Percentiles rank a stretch among this genome's conserved stretches.
These are phyloP conservation scores for Temnothorax longispinosus DNA, from an alignment of 1,140 invertebrate genomes.

Conservation along the genomic window DNA sequence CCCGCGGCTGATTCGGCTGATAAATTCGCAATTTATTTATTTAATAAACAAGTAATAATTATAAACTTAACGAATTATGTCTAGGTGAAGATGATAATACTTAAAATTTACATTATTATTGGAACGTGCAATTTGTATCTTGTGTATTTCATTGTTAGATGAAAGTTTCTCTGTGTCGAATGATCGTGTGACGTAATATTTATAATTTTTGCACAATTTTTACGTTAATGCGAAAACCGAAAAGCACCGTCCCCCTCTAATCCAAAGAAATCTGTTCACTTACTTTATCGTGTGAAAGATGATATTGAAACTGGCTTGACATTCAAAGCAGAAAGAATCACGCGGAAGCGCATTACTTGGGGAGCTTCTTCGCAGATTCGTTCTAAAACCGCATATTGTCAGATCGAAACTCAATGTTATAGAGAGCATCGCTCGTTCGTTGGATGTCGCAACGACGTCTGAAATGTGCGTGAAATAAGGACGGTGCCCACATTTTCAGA, in stretches of 20 bases:
- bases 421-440: neutral
- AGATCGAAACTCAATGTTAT: neutral
- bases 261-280: neutral
- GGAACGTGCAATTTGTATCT: neutral
- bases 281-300: neutral
- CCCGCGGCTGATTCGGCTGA: neutral
- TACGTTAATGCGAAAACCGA: neutral
- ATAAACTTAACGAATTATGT: neutral
- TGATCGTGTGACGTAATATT: neutral
- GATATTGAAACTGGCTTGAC: neutral
- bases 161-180: neutral
- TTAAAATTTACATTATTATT: neutral
- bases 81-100: neutral
- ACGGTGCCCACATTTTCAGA: conserved; percentile 51
- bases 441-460: conserved; percentile 2
- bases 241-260: neutral
- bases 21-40: neutral
- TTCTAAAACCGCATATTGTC: neutral
- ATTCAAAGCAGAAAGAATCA: neutral
- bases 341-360: conserved; percentile 30
- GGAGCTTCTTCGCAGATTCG: conserved; percentile 28
- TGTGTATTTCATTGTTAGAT: neutral
- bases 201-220: conserved; percentile 5
- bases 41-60: neutral
- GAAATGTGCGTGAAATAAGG: conserved; percentile 50